These are phyloP conservation scores for Armadillidium nasatum DNA, from an alignment of 1,140 invertebrate species.

Conservation along the genomic window DNA sequence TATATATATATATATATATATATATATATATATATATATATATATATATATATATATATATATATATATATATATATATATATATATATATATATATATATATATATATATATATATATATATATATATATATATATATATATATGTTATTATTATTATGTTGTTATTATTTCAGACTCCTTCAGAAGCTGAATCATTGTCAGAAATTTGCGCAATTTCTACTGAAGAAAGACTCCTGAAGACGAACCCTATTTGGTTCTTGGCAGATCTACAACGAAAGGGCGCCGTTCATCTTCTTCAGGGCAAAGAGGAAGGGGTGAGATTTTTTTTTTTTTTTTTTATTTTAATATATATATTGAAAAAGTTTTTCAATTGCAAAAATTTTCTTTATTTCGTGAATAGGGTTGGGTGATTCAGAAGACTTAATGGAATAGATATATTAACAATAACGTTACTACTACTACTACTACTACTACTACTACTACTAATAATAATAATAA, in stretches of 20 bases:
- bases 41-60: constrained; percentile 6
- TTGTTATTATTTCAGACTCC: not conserved
- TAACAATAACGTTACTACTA: too few species aligned
- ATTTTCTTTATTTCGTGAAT: too few species aligned
- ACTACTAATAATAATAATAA: too few species aligned
- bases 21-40: not conserved
- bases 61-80: constrained; percentile 6
- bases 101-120: constrained; percentile 8
- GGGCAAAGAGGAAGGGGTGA: constrained; percentile 85
- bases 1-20: too few species aligned
- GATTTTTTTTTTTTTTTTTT: constrained; percentile 49
- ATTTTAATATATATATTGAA: not conserved
- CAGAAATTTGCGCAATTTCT: constrained; percentile 30
- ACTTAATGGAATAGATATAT: too few species aligned
- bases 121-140: not conserved
- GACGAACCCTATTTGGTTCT: constrained; percentile 91
- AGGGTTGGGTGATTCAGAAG: not conserved
- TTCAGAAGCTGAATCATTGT: not conserved
- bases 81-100: not conserved
- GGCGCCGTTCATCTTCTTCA: constrained; percentile 88
- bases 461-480: too few species aligned
- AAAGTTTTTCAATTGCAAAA: not conserved
- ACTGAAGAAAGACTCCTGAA: constrained; percentile 71
- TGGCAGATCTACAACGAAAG: constrained; percentile 84
- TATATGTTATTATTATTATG: too few species aligned